Conservation (phyloP, 2,113 vertebrate genomes). For the Chaetorhynchus papuensis region DNA sequence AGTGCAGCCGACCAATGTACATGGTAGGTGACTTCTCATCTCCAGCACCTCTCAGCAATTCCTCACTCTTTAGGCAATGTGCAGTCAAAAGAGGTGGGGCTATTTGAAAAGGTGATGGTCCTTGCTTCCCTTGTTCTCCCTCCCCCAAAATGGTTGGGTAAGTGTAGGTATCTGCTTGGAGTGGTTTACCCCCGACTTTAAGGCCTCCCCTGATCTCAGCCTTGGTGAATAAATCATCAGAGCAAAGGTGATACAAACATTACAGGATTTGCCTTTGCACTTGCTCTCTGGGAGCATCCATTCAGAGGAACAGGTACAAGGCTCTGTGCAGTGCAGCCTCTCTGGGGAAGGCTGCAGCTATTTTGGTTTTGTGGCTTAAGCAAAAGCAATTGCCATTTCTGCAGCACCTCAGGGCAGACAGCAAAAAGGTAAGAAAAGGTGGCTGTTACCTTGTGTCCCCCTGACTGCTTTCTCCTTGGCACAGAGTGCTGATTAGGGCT, state of each 20-base stretch:
- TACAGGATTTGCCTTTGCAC: neutral
- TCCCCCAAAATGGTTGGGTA: neutral
- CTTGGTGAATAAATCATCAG: neutral
- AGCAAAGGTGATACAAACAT: neutral
- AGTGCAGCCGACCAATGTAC: constrained; percentile 79
- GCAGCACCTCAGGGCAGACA: neutral
- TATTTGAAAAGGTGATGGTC: neutral
- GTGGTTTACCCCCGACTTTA: neutral
- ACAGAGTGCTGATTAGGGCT: neutral
- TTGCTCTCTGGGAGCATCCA: neutral
- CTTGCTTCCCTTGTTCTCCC: neutral
- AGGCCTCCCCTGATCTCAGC: neutral
- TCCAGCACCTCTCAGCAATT: neutral
- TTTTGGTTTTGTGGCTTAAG: neutral
- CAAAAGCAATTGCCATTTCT: neutral
- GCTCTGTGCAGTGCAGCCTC: neutral
- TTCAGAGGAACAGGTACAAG: neutral
- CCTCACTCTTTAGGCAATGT: neutral
- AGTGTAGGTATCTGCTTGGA: neutral
- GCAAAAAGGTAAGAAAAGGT: neutral
- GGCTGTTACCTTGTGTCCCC: neutral
- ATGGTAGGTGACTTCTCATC: constrained; percentile 63
- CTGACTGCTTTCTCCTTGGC: neutral
- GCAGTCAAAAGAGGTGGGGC: neutral
- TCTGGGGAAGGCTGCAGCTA: neutral